A percentile compares a stretch with the other conserved stretches of the same genome.
phyloP scores from a whole-genome alignment of 2,797 vertebrate species.

The Hirundo rustica region DNA sequence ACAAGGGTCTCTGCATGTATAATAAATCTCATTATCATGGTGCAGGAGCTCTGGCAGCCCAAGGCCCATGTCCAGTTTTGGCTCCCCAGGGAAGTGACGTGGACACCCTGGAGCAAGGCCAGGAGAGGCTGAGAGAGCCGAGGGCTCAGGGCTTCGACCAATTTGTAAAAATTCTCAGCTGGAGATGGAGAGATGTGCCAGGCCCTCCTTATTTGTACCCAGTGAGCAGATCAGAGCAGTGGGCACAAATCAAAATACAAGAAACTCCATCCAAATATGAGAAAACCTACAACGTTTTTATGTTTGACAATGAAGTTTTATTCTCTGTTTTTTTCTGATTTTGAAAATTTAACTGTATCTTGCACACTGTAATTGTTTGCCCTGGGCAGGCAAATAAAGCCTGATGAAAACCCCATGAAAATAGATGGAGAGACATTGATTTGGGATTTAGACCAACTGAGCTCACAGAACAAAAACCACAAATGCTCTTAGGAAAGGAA shows the following conservation, averaged over 20 bases:
- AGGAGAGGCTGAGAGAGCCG: background rate
- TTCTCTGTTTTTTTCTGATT: background rate
- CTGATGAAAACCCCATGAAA: background rate
- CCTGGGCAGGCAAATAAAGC: background rate
- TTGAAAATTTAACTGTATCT: background rate
- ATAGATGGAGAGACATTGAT: background rate
- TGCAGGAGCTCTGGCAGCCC: background rate
- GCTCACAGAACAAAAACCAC: background rate
- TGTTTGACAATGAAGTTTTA: background rate
- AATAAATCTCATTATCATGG: background rate
- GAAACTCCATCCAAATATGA: background rate
- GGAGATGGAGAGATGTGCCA: background rate
- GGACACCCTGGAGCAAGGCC: background rate
- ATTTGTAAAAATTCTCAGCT: rapidly evolving
- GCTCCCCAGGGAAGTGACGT: background rate
- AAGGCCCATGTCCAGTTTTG: background rate
- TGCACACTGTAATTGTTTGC: background rate
- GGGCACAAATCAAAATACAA: background rate
- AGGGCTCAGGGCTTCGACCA: background rate
- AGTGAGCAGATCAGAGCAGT: background rate
- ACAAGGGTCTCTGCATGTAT: rapidly evolving
- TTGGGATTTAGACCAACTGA: background rate
- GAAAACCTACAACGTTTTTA: rapidly evolving
- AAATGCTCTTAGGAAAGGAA: background rate
- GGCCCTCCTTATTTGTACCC: background rate